These are phyloP conservation scores for Tortricodes alternella DNA, from an alignment of 2,888 invertebrate genomes.

Conservation along the genomic window DNA sequence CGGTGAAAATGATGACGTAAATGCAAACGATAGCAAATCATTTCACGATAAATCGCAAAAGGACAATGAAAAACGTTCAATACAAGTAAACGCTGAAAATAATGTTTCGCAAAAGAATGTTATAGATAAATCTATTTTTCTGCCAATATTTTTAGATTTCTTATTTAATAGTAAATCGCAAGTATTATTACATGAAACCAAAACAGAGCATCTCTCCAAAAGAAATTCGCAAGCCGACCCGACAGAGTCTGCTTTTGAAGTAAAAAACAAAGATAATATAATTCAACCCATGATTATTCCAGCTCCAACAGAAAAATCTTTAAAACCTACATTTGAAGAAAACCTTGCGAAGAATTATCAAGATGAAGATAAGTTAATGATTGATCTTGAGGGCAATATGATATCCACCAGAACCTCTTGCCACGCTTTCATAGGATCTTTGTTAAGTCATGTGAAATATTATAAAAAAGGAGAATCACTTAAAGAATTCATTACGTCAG, in stretches of 20 bases:
- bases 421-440: conserved; percentile 70
- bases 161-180: conserved; percentile 49
- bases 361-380: conserved; percentile 44
- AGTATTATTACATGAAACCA: neutral
- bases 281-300: conserved; percentile 32
- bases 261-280: neutral
- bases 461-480: conserved; percentile 52
- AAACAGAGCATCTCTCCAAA: neutral
- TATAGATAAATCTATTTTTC: conserved; percentile 39
- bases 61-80: neutral
- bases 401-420: conserved; percentile 65
- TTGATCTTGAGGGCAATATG: conserved; percentile 71
- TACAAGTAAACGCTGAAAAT: neutral
- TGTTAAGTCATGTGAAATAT: conserved; percentile 61
- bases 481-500: conserved; percentile 65
- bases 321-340: conserved; percentile 11
- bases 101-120: conserved; percentile 27
- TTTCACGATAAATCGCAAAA: neutral
- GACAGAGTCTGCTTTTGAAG: neutral
- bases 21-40: neutral
- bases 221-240: neutral
- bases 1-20: neutral
- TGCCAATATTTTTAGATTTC: conserved; percentile 59
- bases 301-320: conserved; percentile 31
- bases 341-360: conserved; percentile 21